Evolutionary conservation across 2,113 vertebrate genomes (phyloP).

Genomic region (Diadophis punctatus): DNA sequence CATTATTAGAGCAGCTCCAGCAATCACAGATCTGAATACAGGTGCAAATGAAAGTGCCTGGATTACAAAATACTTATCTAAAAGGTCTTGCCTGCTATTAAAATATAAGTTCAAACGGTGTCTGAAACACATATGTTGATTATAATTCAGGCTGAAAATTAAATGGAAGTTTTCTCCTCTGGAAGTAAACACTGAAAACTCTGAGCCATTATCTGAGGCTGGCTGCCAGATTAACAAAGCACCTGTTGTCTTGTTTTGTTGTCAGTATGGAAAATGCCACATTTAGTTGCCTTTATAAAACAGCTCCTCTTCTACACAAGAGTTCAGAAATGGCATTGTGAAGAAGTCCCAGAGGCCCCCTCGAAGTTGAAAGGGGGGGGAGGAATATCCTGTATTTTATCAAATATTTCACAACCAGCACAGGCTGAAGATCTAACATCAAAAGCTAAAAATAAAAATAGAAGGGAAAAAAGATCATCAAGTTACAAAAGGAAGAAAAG

Average conservation of each 20-base stretch:
- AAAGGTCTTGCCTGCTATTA: not conserved
- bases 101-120: not conserved
- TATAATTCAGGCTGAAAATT: slow-evolving; percentile 1
- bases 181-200: not conserved
- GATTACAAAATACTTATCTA: not conserved
- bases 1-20: not conserved
- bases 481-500: slow-evolving; percentile 26
- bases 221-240: not conserved
- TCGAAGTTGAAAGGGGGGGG: not conserved
- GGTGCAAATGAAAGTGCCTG: not conserved
- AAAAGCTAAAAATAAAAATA: slow-evolving; percentile 17
- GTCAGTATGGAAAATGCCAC: slow-evolving; percentile 1
- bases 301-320: not conserved
- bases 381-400: slow-evolving; percentile 1
- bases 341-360: not conserved
- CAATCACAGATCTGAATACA: not conserved
- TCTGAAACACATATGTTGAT: not conserved
- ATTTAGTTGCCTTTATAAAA: not conserved
- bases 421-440: not conserved
- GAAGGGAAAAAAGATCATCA: slow-evolving; percentile 1
- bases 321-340: not conserved
- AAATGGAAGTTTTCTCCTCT: not conserved
- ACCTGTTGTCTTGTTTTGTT: slow-evolving; percentile 8
- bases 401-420: not conserved
- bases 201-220: rapidly evolving